Conservation (phyloP, 2,113 vertebrate genomes). For the Tenrec ecaudatus region DNA sequence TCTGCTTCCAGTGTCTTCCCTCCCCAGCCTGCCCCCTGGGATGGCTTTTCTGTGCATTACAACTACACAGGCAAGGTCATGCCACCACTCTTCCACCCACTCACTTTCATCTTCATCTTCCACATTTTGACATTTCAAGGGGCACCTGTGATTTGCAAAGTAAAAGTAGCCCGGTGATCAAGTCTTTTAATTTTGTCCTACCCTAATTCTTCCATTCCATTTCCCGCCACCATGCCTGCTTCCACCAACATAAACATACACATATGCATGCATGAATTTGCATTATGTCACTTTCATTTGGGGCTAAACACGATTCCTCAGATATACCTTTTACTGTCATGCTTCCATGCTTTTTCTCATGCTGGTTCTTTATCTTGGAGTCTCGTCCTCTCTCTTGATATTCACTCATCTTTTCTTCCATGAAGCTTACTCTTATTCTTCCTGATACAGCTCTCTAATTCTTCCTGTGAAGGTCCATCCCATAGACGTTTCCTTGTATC, state of each 20-base stretch:
- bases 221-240: background rate
- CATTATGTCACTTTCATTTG: background rate
- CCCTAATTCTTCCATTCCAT: background rate
- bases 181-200: background rate
- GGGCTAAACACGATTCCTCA: background rate
- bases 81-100: background rate
- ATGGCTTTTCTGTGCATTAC: background rate
- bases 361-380: background rate
- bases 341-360: background rate
- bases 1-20: background rate
- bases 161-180: background rate
- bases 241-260: background rate
- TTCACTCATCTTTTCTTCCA: background rate
- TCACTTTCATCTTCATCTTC: background rate
- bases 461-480: background rate
- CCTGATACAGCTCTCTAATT: background rate
- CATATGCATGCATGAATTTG: too few relatives aligned
- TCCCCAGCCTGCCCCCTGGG: background rate
- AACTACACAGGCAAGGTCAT: background rate
- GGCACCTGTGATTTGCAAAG: background rate
- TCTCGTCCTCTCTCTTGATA: background rate
- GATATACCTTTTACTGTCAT: background rate
- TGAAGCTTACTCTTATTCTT: background rate
- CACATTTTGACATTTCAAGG: background rate
- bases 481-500: background rate